Conservation (phyloP, 2,888 invertebrate genomes). For the Rhingia rostrata region DNA sequence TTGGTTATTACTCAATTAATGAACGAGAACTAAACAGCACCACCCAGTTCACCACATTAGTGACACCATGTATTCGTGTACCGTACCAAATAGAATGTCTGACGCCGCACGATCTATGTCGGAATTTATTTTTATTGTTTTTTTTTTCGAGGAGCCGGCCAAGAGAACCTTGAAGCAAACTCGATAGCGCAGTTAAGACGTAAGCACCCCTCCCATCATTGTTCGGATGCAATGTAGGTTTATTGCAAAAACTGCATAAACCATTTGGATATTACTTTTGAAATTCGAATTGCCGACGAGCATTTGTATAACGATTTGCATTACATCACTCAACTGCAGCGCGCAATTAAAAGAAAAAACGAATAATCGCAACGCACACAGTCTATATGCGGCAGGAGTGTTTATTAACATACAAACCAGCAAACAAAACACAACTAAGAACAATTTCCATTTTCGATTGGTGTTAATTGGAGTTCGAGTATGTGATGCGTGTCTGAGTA, state of each 20-base stretch:
- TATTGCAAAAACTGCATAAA: slow-evolving; percentile 19
- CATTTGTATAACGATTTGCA: slow-evolving; percentile 31
- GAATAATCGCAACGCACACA: slow-evolving; percentile 7
- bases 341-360: slow-evolving; percentile 39
- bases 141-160: slow-evolving; percentile 5
- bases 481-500: slow-evolving; percentile 8
- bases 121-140: slow-evolving; percentile 7
- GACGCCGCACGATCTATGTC: slow-evolving; percentile 30
- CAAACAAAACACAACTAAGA: slow-evolving; percentile 28
- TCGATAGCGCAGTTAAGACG: slow-evolving; percentile 39
- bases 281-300: background rate
- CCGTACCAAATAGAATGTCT: slow-evolving; percentile 12
- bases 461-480: slow-evolving; percentile 45
- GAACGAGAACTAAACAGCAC: slow-evolving; percentile 25
- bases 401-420: slow-evolving; percentile 1
- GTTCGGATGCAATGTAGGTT: slow-evolving; percentile 17
- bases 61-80: slow-evolving; percentile 27
- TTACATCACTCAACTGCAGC: slow-evolving; percentile 42
- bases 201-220: background rate
- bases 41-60: slow-evolving; percentile 19
- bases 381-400: background rate
- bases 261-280: slow-evolving; percentile 21
- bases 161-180: slow-evolving; percentile 33
- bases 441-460: slow-evolving; percentile 57
- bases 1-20: slow-evolving; percentile 45